phyloP scores from a whole-genome alignment of 2,888 invertebrate species.

The Oligia latruncula region DNA sequence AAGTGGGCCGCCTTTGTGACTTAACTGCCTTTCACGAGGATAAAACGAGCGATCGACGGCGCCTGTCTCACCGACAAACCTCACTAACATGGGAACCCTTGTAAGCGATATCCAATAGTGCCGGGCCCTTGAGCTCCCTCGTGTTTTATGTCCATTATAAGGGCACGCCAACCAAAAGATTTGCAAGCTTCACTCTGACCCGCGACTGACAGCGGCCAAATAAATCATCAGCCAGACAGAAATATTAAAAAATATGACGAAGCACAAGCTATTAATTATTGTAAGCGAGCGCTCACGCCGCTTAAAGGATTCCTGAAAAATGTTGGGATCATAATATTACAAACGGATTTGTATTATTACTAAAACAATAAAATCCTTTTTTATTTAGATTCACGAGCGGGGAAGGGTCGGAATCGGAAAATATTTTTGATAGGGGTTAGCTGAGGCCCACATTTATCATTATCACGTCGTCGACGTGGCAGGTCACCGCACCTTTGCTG shows the following conservation, averaged over 20 bases:
- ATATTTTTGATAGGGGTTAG: conserved; percentile 83
- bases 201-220: conserved; percentile 69
- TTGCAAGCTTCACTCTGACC: conserved; percentile 60
- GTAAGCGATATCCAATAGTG: conserved; percentile 85
- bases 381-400: conserved; percentile 72
- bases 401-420: conserved; percentile 77
- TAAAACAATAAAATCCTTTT: conserved; percentile 82
- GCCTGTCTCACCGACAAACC: conserved; percentile 70
- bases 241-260: conserved; percentile 80
- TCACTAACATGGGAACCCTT: conserved; percentile 72
- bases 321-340: conserved; percentile 55
- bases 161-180: conserved; percentile 67
- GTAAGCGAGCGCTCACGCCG: conserved; percentile 69
- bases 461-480: conserved; percentile 83
- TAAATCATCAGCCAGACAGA: conserved; percentile 75
- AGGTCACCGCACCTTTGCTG: conserved; percentile 80
- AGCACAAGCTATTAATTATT: conserved; percentile 79
- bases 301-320: conserved; percentile 72
- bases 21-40: conserved; percentile 76
- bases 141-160: conserved; percentile 77
- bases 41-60: conserved; percentile 75
- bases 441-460: conserved; percentile 84
- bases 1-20: conserved; percentile 76
- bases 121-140: conserved; percentile 72
- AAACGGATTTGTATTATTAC: conserved; percentile 72